A percentile compares a stretch with the other conserved stretches of the same genome.
Conservation (phyloP, 2,113 vertebrate genomes). For the Maccullochella peelii region DNA sequence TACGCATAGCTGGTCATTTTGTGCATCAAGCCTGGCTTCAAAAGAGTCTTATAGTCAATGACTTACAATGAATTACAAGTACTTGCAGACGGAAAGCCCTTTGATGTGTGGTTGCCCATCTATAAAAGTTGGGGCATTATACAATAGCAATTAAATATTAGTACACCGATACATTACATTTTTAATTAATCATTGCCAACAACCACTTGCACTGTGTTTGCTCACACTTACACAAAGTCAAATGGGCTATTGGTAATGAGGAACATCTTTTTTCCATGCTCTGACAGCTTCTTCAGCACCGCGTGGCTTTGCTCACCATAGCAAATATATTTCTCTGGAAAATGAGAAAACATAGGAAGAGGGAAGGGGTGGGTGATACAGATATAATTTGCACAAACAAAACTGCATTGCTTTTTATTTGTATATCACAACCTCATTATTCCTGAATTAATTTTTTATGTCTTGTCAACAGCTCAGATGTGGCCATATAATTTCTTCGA, state of each 20-base stretch:
- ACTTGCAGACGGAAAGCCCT: neutral
- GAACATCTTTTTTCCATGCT: conserved; percentile 97
- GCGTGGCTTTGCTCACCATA: conserved; percentile 95
- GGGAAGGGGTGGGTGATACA: neutral
- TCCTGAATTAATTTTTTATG: conserved; percentile 21
- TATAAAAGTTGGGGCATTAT: conserved; percentile 28
- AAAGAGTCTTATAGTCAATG: conserved; percentile 16
- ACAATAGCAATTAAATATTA: conserved; percentile 28
- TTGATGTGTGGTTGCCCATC: conserved; percentile 24
- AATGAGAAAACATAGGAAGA: conserved; percentile 8
- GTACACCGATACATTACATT: neutral
- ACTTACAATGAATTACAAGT: conserved; percentile 40
- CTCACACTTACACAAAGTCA: conserved; percentile 94
- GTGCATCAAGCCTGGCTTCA: conserved; percentile 39
- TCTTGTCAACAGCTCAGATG: conserved; percentile 13
- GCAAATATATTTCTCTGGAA: conserved; percentile 94
- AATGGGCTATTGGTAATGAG: conserved; percentile 98
- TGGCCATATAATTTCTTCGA: neutral
- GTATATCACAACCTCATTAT: conserved; percentile 24
- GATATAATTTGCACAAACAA: conserved; percentile 21
- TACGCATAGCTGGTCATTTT: conserved; percentile 9
- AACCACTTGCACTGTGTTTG: conserved; percentile 28
- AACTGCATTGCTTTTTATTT: conserved; percentile 15
- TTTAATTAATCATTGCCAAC: conserved; percentile 34
- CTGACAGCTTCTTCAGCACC: conserved; percentile 92